Base-by-base conservation (phyloP, 2,797 vertebrate species). In the Numenius phaeopus region DNA sequence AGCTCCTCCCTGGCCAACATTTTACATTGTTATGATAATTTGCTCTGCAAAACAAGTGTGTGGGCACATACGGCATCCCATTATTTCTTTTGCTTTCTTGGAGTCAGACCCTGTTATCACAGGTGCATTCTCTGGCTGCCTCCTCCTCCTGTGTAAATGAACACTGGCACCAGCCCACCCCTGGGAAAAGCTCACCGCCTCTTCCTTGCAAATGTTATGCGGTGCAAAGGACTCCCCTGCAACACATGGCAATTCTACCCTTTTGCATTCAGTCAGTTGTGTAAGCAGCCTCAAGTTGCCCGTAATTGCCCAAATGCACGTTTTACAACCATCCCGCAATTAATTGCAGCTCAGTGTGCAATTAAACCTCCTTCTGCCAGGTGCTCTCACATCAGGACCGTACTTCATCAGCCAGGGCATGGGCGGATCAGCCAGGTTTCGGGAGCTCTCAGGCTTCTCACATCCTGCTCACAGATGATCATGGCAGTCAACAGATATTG, bases 281-380 rank as follows among this genome's bases (percentile, higher is more conserved):
- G 55, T 64, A 70, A 92, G 75, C 82, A 87, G 59, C 34, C 55
- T 83, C 84, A 77, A 50, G 93, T 70, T 91, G 50, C n/a, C 71
- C 73, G 15, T 71, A 89, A 83, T 77, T 87, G 64, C 57, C 67
- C 89, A 92, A 94, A 93, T n/a, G 40, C 30, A 85, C 44, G 0
- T 85, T 96, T 96, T 89, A 87, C 52, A 87, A 39, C 27, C 34
- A 67, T 37, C 42, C 39, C 47, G 34, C 67, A 87, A 94, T 91
- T 96, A 95, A 92, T 46, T 89, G 89, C 79, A 91, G 67, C 55
- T 91, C 89, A 89, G 55, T 11, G 24, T 67, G 79, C 89, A 91
- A 91, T 96, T 95, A 97, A 76, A 89, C 5, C 34, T 70, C 67
- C 71, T 87, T 79, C 93, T 96, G 84, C 81, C 95, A 91, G 91